These are phyloP conservation scores for Pelochelys cantorii DNA, from an alignment of 2,797 vertebrate genomes.

Conservation along the genomic window DNA sequence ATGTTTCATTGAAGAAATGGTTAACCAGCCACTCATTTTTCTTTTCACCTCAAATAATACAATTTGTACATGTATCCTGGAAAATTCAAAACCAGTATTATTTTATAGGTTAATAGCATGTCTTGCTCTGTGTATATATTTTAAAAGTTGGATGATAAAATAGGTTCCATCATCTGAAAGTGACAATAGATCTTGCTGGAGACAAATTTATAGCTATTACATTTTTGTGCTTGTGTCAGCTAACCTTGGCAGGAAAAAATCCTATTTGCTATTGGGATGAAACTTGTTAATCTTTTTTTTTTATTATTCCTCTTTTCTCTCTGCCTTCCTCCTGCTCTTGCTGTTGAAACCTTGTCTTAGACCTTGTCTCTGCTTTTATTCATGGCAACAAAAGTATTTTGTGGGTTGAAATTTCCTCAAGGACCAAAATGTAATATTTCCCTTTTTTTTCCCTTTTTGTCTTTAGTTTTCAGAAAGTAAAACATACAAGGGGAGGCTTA, in stretches of 20 bases:
- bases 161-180: conserved; percentile 60
- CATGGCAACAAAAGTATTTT: conserved; percentile 38
- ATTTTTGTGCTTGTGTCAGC: conserved; percentile 81
- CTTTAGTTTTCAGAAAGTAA: background rate
- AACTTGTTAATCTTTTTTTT: conserved; percentile 74
- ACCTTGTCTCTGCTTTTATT: conserved; percentile 69
- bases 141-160: conserved; percentile 70
- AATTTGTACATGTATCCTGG: accelerated
- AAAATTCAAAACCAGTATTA: background rate
- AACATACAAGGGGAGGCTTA: background rate
- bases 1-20: background rate
- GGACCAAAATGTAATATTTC: conserved; percentile 53
- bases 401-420: conserved; percentile 48
- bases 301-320: background rate
- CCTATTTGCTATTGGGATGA: conserved; percentile 61
- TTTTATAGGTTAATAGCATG: conserved; percentile 22
- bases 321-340: conserved; percentile 30
- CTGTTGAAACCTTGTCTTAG: conserved; percentile 70
- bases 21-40: background rate
- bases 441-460: background rate
- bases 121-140: conserved; percentile 34
- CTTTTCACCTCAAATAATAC: background rate
- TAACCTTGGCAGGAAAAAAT: conserved; percentile 71
- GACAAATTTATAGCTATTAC: conserved; percentile 75
- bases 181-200: conserved; percentile 72